Conservation (phyloP, 1,140 invertebrate species). For the Melitaea cinxia region DNA sequence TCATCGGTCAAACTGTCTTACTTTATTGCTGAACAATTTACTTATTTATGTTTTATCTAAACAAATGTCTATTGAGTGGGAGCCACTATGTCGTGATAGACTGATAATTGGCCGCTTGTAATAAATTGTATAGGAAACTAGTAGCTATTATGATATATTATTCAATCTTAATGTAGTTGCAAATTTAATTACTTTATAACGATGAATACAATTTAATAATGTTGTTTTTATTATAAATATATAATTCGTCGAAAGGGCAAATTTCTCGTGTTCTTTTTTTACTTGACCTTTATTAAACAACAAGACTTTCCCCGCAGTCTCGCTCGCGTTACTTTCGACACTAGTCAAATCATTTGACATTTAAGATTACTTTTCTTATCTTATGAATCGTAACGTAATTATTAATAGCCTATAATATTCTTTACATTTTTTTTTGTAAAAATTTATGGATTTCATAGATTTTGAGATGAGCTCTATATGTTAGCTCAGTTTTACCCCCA, state of each 20-base stretch:
- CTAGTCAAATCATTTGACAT: no score
- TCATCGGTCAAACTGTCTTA: conserved; percentile 44
- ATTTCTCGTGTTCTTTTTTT: conserved; percentile 3
- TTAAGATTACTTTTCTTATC: no score
- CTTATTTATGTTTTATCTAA: conserved; percentile 47
- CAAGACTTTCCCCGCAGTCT: no score
- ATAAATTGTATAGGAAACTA: conserved; percentile 4
- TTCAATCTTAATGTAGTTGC: background rate
- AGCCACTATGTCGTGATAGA: conserved; percentile 30
- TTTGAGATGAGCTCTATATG: no score
- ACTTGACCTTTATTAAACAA: background rate
- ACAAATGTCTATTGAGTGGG: conserved; percentile 43
- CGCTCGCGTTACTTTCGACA: no score
- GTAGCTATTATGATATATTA: background rate
- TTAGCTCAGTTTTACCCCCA: no score
- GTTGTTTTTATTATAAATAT: background rate
- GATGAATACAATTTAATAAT: background rate
- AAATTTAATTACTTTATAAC: background rate
- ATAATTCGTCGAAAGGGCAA: conserved; percentile 4
- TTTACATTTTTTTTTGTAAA: no score
- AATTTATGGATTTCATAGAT: no score
- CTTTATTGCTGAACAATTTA: conserved; percentile 48
- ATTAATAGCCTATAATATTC: no score
- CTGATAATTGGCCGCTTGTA: conserved; percentile 23
- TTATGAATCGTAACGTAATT: no score